phyloP scores from a whole-genome alignment of 1,140 invertebrate species.

The Episyrphus balteatus region DNA sequence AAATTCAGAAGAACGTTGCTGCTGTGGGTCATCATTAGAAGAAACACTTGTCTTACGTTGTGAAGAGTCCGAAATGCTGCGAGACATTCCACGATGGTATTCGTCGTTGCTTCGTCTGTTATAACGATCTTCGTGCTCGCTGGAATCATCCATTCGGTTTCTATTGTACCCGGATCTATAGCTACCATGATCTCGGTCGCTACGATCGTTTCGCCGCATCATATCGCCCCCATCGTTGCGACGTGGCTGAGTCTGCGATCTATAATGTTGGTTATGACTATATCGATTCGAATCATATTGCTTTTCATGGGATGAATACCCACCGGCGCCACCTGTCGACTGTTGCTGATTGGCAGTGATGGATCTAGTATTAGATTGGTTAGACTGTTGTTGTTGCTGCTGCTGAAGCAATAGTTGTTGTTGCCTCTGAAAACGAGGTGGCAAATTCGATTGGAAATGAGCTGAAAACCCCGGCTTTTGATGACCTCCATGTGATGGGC shows the following conservation, averaged over 20 bases:
- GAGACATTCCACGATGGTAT: conserved; percentile 17
- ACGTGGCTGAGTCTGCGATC: conserved; percentile 20
- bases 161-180: conserved; percentile 28
- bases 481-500: neutral
- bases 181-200: conserved; percentile 27
- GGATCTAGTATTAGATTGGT: conserved; percentile 17
- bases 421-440: conserved; percentile 75
- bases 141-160: conserved; percentile 5
- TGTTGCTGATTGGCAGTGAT: conserved; percentile 15
- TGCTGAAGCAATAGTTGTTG: conserved; percentile 39
- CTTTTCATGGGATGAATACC: neutral
- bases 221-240: conserved; percentile 6
- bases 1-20: neutral
- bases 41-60: conserved; percentile 34
- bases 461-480: conserved; percentile 47
- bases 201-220: conserved; percentile 9
- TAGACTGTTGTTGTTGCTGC: conserved; percentile 14
- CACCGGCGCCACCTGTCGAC: conserved; percentile 9
- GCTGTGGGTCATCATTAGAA: conserved; percentile 21
- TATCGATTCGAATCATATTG: conserved; percentile 4
- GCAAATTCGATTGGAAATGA: conserved; percentile 67
- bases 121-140: conserved; percentile 17
- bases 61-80: conserved; percentile 35
- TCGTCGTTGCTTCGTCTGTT: conserved; percentile 7
- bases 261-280: conserved; percentile 17